Evolutionary conservation across 2,113 vertebrate species (phyloP).

Genomic region (Asarcornis scutulata): DNA sequence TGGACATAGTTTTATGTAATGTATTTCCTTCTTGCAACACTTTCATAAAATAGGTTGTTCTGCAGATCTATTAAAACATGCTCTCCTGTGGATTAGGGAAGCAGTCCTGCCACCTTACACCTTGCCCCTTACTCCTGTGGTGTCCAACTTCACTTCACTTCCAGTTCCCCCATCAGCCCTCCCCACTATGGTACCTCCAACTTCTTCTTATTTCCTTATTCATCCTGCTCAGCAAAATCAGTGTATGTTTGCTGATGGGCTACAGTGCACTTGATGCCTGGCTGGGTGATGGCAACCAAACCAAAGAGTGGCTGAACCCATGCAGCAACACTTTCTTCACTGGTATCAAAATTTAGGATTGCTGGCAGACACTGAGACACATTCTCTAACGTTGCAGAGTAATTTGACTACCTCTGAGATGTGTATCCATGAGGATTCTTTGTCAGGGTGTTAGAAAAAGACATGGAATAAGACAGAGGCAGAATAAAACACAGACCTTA

Average conservation of each 20-base stretch:
- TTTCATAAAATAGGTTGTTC: not conserved
- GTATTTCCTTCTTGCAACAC: not conserved
- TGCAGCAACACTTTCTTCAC: not conserved
- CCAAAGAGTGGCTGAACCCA: not conserved
- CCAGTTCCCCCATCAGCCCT: not conserved
- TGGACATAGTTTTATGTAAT: not conserved
- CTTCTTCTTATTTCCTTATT: not conserved
- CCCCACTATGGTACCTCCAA: not conserved
- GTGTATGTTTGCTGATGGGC: not conserved
- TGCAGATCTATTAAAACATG: not conserved
- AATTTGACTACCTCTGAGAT: not conserved
- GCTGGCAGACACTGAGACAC: not conserved
- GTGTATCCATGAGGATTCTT: not conserved
- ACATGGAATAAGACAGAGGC: not conserved
- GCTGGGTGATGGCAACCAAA: not conserved
- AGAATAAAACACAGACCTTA: not conserved
- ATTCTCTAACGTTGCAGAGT: not conserved
- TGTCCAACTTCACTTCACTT: not conserved
- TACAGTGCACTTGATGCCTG: not conserved
- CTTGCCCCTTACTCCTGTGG: not conserved
- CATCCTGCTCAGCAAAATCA: not conserved
- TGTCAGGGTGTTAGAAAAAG: not conserved
- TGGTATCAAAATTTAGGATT: not conserved
- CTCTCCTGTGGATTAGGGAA: not conserved
- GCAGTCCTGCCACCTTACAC: not conserved